Conservation (phyloP, 2,113 vertebrate genomes). For the Microtus pennsylvanicus region DNA sequence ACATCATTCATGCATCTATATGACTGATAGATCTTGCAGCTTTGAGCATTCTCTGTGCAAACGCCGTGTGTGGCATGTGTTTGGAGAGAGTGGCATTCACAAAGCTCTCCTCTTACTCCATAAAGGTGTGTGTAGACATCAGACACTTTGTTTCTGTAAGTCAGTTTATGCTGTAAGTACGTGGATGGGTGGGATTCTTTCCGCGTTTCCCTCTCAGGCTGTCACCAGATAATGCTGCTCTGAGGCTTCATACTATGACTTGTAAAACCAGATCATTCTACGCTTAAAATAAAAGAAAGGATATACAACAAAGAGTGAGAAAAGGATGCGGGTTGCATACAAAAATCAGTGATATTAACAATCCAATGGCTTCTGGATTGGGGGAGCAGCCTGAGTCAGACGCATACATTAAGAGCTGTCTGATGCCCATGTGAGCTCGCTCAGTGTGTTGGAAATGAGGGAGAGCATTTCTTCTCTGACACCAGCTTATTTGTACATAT, state of each 20-base stretch:
- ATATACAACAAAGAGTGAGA: constrained; percentile 91
- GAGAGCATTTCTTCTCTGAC: constrained; percentile 88
- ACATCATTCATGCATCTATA: neutral
- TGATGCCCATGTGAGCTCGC: constrained; percentile 92
- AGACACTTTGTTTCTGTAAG: constrained; percentile 50
- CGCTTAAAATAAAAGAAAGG: constrained; percentile 86
- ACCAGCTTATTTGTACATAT: constrained; percentile 89
- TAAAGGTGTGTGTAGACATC: constrained; percentile 61
- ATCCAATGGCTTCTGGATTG: constrained; percentile 91
- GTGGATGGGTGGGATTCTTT: constrained; percentile 51
- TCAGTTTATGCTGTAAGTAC: constrained; percentile 23
- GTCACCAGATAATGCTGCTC: constrained; percentile 79
- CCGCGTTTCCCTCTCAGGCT: constrained; percentile 54
- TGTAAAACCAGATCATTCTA: constrained; percentile 92
- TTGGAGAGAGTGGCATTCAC: constrained; percentile 20
- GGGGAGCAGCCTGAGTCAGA: constrained; percentile 96
- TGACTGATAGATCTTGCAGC: neutral
- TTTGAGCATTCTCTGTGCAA: constrained; percentile 19
- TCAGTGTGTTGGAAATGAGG: constrained; percentile 92
- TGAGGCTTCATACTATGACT: constrained; percentile 87
- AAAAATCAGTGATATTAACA: constrained; percentile 94
- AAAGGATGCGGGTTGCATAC: constrained; percentile 94
- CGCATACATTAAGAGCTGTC: constrained; percentile 98
- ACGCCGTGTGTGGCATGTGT: neutral
- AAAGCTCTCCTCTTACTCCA: constrained; percentile 37